A percentile compares a stretch with the other conserved stretches of the same genome.
These are phyloP conservation scores for Coleophora deauratella DNA, from an alignment of 2,888 invertebrate species.

Conservation along the genomic window DNA sequence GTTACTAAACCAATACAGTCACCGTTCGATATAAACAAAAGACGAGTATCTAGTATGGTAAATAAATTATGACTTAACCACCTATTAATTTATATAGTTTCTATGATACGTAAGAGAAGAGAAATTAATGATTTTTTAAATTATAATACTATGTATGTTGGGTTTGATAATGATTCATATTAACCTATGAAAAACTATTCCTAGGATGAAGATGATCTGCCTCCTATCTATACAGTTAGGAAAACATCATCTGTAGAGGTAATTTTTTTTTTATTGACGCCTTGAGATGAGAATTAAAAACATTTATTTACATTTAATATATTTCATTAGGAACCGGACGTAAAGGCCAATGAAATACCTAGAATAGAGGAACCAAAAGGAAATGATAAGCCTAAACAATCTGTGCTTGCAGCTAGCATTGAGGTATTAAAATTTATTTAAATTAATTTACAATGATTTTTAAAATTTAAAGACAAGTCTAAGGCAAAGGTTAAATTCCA, in stretches of 20 bases:
- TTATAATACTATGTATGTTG: no score
- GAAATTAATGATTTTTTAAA: no score
- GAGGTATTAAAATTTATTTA: constrained; percentile 1
- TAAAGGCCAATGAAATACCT: constrained; percentile 10
- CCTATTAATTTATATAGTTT: neutral
- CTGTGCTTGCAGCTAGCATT: constrained; percentile 9
- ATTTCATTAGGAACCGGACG: constrained; percentile 17
- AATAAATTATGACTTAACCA: constrained; percentile 1
- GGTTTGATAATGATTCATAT: neutral
- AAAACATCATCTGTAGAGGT: constrained; percentile 3
- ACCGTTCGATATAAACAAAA: constrained; percentile 32
- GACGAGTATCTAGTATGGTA: constrained; percentile 31
- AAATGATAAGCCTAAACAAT: constrained; percentile 10
- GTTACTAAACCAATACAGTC: constrained; percentile 26
- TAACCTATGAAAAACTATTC: neutral
- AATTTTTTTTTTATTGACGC: neutral
- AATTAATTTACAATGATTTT: neutral
- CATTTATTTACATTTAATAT: neutral
- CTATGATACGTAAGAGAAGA: no score
- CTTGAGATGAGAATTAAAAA: neutral
- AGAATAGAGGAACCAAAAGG: constrained; percentile 8
- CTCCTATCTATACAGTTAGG: neutral
- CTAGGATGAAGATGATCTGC: constrained; percentile 9
- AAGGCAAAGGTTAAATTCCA: neutral
- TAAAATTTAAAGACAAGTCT: neutral